Evolutionary conservation across 2,888 invertebrate genomes (phyloP).

Genomic region (Auanema freiburgensis): DNA sequence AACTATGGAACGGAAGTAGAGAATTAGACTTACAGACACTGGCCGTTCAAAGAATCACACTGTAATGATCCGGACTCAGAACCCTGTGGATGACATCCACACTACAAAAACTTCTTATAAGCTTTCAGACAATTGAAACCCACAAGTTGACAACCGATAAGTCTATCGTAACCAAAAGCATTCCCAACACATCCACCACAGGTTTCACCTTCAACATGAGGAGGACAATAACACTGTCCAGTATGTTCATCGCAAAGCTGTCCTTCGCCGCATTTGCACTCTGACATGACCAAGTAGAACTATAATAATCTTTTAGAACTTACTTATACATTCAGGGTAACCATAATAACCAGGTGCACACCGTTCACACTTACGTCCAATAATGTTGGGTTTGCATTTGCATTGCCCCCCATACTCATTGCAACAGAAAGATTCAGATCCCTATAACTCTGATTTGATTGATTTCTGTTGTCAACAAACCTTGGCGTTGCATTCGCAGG

Average conservation of each 20-base stretch:
- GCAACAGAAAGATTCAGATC: slow-evolving; percentile 85
- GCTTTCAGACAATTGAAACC: slow-evolving; percentile 65
- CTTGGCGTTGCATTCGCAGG: slow-evolving; percentile 82
- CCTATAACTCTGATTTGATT: too few species aligned
- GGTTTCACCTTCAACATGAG: slow-evolving; percentile 82
- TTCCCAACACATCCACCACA: slow-evolving; percentile 86
- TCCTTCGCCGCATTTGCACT: slow-evolving; percentile 74
- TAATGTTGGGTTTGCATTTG: slow-evolving; percentile 85
- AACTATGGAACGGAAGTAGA: too few species aligned
- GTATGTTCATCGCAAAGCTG: slow-evolving; percentile 86
- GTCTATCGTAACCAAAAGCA: slow-evolving; percentile 88
- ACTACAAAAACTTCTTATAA: slow-evolving; percentile 69
- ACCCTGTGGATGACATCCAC: slow-evolving; percentile 84
- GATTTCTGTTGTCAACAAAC: slow-evolving; percentile 21
- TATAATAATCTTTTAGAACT: slow-evolving; percentile 21
- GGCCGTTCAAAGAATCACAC: slow-evolving; percentile 84
- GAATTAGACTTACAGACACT: slow-evolving; percentile 72
- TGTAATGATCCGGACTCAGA: slow-evolving; percentile 77
- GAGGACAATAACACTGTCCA: slow-evolving; percentile 89
- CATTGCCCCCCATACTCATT: slow-evolving; percentile 94
- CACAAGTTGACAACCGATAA: slow-evolving; percentile 92
- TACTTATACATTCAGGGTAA: slow-evolving; percentile 81
- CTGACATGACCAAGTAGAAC: slow-evolving; percentile 48
- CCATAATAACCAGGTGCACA: slow-evolving; percentile 90
- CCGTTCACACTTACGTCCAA: slow-evolving; percentile 80